phyloP scores from a whole-genome alignment of 1,140 invertebrate genomes.

The Bombus huntii region DNA sequence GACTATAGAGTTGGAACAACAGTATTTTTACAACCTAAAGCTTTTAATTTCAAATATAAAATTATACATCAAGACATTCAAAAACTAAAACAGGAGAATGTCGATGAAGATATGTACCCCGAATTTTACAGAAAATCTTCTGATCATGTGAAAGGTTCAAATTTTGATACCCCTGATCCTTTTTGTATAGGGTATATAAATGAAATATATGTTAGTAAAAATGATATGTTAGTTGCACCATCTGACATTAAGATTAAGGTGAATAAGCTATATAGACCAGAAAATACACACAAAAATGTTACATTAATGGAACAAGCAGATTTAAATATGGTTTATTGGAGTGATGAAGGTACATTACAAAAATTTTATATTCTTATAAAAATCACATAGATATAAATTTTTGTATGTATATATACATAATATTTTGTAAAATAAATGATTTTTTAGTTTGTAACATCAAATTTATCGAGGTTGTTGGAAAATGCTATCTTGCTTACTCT shows the following conservation, averaged over 20 bases:
- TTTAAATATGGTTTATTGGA: constrained; percentile 91
- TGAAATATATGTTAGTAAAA: constrained; percentile 83
- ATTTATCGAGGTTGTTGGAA: constrained; percentile 84
- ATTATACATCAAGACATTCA: constrained; percentile 63
- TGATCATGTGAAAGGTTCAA: constrained; percentile 89
- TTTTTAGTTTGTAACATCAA: constrained; percentile 83
- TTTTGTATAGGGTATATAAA: constrained; percentile 89
- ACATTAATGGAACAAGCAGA: constrained; percentile 85
- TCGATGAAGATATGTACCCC: constrained; percentile 89
- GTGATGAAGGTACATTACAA: constrained; percentile 85
- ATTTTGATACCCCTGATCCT: constrained; percentile 88
- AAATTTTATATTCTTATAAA: not conserved
- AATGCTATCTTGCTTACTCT: constrained; percentile 85
- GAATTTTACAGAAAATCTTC: constrained; percentile 90
- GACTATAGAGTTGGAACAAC: constrained; percentile 87
- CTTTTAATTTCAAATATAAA: constrained; percentile 85
- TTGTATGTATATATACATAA: constrained; percentile 1
- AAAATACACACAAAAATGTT: constrained; percentile 87
- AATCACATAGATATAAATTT: not conserved
- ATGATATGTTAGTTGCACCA: constrained; percentile 81
- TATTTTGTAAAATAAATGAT: not conserved
- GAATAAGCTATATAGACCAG: constrained; percentile 89
- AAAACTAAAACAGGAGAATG: constrained; percentile 81
- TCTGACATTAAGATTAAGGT: constrained; percentile 87
- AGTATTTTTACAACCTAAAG: constrained; percentile 88